Conservation (phyloP, 2,113 vertebrate species). For the Meriones unguiculatus region DNA sequence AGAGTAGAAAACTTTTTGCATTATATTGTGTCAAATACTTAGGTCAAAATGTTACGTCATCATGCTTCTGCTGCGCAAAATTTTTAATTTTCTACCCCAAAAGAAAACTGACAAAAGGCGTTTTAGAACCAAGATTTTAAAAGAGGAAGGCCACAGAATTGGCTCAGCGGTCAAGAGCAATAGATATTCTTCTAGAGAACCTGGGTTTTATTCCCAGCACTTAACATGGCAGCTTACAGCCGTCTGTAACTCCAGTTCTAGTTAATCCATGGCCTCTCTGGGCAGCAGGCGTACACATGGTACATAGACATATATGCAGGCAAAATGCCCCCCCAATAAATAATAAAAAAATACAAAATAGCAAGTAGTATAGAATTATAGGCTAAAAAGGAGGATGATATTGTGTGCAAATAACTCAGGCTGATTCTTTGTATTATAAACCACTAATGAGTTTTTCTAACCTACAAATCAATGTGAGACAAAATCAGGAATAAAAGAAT, state of each 20-base stretch:
- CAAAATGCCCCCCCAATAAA: background rate
- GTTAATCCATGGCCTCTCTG: background rate
- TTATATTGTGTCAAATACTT: background rate
- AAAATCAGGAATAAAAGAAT: background rate
- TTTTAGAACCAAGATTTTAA: constrained; percentile 11
- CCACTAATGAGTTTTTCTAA: constrained; percentile 20
- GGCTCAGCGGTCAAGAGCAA: background rate
- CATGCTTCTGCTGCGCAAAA: background rate
- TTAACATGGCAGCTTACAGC: background rate
- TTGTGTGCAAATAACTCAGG: constrained; percentile 28
- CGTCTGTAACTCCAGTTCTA: background rate
- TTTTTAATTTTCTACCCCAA: background rate
- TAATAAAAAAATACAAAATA: constrained; percentile 11
- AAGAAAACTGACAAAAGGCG: constrained; percentile 29
- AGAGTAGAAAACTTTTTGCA: background rate
- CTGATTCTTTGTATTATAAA: background rate
- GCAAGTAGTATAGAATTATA: background rate
- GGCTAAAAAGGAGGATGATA: constrained; percentile 9
- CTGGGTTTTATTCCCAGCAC: background rate
- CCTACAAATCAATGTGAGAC: background rate
- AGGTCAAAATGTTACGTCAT: constrained; percentile 42
- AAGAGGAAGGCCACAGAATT: background rate
- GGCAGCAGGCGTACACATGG: background rate
- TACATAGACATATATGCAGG: background rate
- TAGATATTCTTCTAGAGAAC: background rate